Evolutionary conservation across 2,888 invertebrate species (phyloP), one percentile per base, ranked within the genome.

Genomic region (Acleris laterana): DNA sequence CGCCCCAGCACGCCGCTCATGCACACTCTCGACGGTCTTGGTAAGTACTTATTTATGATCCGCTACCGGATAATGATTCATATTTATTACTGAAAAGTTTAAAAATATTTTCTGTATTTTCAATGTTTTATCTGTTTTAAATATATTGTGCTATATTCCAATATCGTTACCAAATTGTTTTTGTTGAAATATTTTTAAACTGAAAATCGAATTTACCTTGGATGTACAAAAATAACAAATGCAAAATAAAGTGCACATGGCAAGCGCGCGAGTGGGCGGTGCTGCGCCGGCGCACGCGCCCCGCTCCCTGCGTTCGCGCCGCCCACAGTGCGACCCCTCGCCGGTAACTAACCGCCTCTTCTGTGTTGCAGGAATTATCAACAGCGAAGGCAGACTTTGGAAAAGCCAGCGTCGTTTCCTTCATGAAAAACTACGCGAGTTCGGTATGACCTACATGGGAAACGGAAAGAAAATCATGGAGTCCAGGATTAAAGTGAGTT

Each of bases 381-480:
- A 98, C 87, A 96, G 97, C 76, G 96, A 96, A 74, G 98, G 98
- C 69, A 95, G 95, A 73, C 92, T 98, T 77, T 98, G 98, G 98
- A 97, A 97, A 86, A 97, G 96, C 77, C 98, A 98, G 84, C 94
- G 98, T 68, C 95, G 96, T 72, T 98, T 98, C 89, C 93, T 98
- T 60, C 97, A 98, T 82, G 96, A 97, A 74, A 96, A 97, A 75
- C 93, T 98, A 2, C 94, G 97, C 20, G 95, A 95, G 75, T 97
- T 98, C 78, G 98, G 98, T 61, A 97, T 98, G 96, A 97, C 97
- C 66, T 96, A 96, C 85, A 94, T 96, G 89, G 96, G 96, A 60
- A 94, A 95, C 72, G 96, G 96, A 72, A 96, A 96, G 84, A 95
- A 95, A 79, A 94, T 96, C 77, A 96, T 98, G 96, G 97, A 98